Percentiles rank a stretch among this genome's conserved stretches.
Conservation (phyloP, 23 tunicate species). For the Styela clava region DNA sequence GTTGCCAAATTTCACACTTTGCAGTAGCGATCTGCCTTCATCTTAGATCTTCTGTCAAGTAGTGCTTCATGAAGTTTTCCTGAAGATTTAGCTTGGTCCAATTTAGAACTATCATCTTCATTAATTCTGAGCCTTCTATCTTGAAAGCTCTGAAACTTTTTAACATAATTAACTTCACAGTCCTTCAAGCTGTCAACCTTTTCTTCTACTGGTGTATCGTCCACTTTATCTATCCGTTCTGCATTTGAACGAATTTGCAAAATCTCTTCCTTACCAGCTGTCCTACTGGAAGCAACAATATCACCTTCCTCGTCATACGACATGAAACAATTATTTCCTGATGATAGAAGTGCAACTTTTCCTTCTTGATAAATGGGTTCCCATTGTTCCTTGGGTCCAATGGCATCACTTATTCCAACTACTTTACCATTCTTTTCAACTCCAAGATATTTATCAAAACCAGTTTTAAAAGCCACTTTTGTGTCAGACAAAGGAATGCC, state of each 20-base stretch:
- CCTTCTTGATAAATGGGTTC: constrained; percentile 90
- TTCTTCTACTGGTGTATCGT: constrained; percentile 73
- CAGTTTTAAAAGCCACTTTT: constrained; percentile 93
- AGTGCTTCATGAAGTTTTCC: constrained; percentile 75
- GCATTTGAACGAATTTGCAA: constrained; percentile 41
- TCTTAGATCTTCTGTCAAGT: constrained; percentile 83
- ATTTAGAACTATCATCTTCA: constrained; percentile 32
- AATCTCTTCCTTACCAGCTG: constrained; percentile 69
- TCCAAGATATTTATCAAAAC: constrained; percentile 82
- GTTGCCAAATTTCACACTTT: not conserved
- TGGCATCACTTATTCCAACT: constrained; percentile 91
- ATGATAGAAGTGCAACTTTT: constrained; percentile 75
- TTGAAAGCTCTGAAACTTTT: constrained; percentile 92
- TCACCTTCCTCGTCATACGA: constrained; percentile 84
- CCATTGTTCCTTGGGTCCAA: constrained; percentile 90
- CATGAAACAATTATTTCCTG: constrained; percentile 82
- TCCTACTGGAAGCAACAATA: constrained; percentile 69
- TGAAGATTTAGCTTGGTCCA: constrained; percentile 56
- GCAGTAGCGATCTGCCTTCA: constrained; percentile 93
- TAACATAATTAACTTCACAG: constrained; percentile 87
- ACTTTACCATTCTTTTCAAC: constrained; percentile 66
- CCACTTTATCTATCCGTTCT: constrained; percentile 39
- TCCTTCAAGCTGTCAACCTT: constrained; percentile 51
- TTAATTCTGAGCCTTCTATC: constrained; percentile 74
- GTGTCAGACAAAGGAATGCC: constrained; percentile 74